phyloP scores from a whole-genome alignment of 2,888 invertebrate species.

The Cetonia aurata region DNA sequence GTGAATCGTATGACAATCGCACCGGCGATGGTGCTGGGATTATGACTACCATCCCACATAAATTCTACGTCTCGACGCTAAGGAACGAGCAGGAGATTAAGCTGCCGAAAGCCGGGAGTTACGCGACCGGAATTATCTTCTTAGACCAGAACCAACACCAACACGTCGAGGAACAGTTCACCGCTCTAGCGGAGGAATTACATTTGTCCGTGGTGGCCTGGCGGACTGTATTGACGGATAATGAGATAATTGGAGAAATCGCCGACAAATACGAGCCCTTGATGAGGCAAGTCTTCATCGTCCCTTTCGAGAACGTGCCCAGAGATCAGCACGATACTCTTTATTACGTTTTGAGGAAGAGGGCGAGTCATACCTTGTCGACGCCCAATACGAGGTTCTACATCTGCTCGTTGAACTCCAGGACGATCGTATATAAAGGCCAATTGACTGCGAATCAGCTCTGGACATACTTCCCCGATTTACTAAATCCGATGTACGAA shows the following conservation, averaged over 20 bases:
- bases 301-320: slow-evolving; percentile 50
- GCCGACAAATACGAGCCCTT: slow-evolving; percentile 95
- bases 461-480: slow-evolving; percentile 82
- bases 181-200: slow-evolving; percentile 83
- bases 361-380: slow-evolving; percentile 89
- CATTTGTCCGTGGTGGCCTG: slow-evolving; percentile 89
- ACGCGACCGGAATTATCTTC: slow-evolving; percentile 97
- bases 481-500: slow-evolving; percentile 82
- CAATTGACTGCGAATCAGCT: slow-evolving; percentile 95
- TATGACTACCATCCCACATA: slow-evolving; percentile 95
- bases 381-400: slow-evolving; percentile 92
- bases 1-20: slow-evolving; percentile 99
- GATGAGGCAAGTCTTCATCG: slow-evolving; percentile 86
- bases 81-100: slow-evolving; percentile 80
- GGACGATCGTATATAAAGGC: slow-evolving; percentile 97
- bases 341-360: slow-evolving; percentile 89
- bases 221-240: slow-evolving; percentile 94
- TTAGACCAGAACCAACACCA: slow-evolving; percentile 86
- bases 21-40: slow-evolving; percentile 99
- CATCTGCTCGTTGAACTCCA: slow-evolving; percentile 93
- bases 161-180: slow-evolving; percentile 85
- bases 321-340: slow-evolving; percentile 61
- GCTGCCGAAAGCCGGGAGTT: slow-evolving; percentile 88
- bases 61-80: slow-evolving; percentile 79
- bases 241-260: slow-evolving; percentile 87